A percentile compares a stretch with the other conserved stretches of the same genome.
Evolutionary conservation across 1,140 invertebrate species (phyloP).

Genomic region (Habropoda laboriosa): DNA sequence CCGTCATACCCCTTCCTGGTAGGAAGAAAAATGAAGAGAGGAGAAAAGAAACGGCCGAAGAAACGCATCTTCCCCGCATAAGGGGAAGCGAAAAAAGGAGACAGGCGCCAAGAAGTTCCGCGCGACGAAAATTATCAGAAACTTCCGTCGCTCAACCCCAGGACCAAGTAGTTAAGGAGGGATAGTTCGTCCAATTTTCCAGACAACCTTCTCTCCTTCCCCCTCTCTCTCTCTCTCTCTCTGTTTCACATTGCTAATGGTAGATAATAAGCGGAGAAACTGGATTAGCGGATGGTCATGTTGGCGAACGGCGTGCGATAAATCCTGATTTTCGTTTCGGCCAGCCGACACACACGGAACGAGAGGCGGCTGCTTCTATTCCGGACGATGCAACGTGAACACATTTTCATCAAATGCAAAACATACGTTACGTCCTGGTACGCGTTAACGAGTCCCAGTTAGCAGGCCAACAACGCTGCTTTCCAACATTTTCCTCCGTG

Average conservation of each 20-base stretch:
- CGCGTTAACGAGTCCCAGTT: slow-evolving; percentile 23
- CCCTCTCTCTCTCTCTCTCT: neutral
- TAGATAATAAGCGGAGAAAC: slow-evolving; percentile 33
- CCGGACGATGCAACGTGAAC: neutral
- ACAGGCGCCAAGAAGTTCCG: neutral
- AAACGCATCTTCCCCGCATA: neutral
- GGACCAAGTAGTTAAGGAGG: neutral
- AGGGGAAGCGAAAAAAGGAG: neutral
- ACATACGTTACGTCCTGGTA: slow-evolving; percentile 29
- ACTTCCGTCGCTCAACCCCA: neutral
- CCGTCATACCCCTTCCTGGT: neutral
- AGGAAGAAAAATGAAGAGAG: neutral
- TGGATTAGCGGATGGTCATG: slow-evolving; percentile 24
- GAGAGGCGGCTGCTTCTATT: neutral
- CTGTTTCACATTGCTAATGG: neutral
- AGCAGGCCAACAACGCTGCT: neutral
- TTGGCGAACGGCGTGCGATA: slow-evolving; percentile 20
- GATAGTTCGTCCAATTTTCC: slow-evolving; percentile 1
- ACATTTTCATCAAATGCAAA: slow-evolving; percentile 50
- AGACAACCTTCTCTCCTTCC: neutral
- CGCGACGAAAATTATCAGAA: slow-evolving; percentile 9
- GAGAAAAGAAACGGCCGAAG: neutral
- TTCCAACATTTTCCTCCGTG: neutral
- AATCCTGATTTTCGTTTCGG: slow-evolving; percentile 42
- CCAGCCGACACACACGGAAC: neutral